Evolutionary conservation across 1,140 invertebrate genomes (phyloP), one percentile per base, ranked within the genome.

Genomic region (Anadara kagoshimensis): DNA sequence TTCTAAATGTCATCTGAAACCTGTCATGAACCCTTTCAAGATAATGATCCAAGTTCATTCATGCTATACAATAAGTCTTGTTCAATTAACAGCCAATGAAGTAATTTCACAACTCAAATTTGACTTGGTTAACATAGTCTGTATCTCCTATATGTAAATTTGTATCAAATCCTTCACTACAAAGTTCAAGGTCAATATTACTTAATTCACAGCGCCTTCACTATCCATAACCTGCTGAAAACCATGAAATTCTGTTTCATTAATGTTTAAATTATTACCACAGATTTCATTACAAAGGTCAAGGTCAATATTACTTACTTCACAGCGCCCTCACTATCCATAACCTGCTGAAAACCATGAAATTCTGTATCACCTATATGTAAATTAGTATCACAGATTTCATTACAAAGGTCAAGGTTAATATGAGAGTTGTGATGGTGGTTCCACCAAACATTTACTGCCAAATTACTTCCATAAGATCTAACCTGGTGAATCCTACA

Each of bases 391-490:
- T 79, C 75, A 71, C 78, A 75, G 7, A 69, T 45, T n/a, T 45
- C 54, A 44, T 79, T 72, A 72, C 82, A 83, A 41, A 49, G 43
- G 44, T 62, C 61, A 45, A 71, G 49, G 44, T 77, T 51, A 12
- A 80, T 49, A 10, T 81, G 64, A 12, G 57, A 22, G 20, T 68
- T 67, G 11, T 73, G 49, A 47, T 78, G 72, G 56, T 80, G 78
- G 58, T 85, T 74, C 85, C 85, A 89, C 86, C 86, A 89, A 44
- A 88, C 74, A 77, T 89, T 89, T n/a, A 88, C 83, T 8, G 88
- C 88, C 7, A 89, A 45, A 63, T 88, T 89, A 76, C 86, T 82
- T 36, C 76, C 78, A 75, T 79, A 88, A 7, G 88, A 89, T 24
- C 84, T 59, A 1, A 89, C 88, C 73, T 88, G 87, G 61, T 89